A percentile compares a stretch with the other conserved stretches of the same genome.
phyloP scores from a whole-genome alignment of 2,888 invertebrate genomes.

The Tetragnatha montana region DNA sequence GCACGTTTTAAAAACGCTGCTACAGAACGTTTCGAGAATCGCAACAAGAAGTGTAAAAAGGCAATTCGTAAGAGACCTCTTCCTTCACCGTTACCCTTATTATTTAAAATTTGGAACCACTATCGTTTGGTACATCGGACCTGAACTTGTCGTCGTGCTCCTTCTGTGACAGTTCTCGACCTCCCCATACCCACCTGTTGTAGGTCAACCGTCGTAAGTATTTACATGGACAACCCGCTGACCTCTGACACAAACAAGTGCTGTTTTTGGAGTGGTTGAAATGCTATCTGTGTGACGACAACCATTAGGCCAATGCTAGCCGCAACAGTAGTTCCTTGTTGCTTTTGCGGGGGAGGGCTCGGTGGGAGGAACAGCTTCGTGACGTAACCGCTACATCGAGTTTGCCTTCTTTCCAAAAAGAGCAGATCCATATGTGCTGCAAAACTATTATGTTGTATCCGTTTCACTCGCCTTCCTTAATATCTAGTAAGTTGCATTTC shows the following conservation, averaged over 20 bases:
- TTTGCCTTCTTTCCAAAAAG: conserved; percentile 44
- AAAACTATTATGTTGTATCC: conserved; percentile 69
- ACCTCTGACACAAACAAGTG: conserved; percentile 27
- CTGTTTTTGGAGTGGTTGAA: conserved; percentile 27
- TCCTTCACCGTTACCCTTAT: no score
- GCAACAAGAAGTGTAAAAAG: no score
- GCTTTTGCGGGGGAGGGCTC: conserved; percentile 63
- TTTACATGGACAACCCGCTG: conserved; percentile 59
- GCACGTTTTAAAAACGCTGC: no score
- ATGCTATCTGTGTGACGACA: conserved; percentile 61
- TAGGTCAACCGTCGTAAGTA: neutral
- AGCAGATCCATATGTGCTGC: conserved; percentile 66
- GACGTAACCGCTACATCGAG: conserved; percentile 55
- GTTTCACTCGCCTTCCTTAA: conserved; percentile 66
- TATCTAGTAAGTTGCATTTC: conserved; percentile 58
- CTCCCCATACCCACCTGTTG: no score
- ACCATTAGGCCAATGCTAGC: conserved; percentile 37
- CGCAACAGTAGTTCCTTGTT: conserved; percentile 66
- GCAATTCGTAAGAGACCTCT: no score
- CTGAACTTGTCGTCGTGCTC: no score
- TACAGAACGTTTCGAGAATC: no score
- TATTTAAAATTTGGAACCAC: no score
- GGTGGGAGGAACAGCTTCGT: conserved; percentile 59
- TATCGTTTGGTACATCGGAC: no score
- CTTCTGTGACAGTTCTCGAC: no score